A percentile compares a stretch with the other conserved stretches of the same genome.
Conservation (phyloP, 2,888 invertebrate species). For the Neoascia interrupta region DNA sequence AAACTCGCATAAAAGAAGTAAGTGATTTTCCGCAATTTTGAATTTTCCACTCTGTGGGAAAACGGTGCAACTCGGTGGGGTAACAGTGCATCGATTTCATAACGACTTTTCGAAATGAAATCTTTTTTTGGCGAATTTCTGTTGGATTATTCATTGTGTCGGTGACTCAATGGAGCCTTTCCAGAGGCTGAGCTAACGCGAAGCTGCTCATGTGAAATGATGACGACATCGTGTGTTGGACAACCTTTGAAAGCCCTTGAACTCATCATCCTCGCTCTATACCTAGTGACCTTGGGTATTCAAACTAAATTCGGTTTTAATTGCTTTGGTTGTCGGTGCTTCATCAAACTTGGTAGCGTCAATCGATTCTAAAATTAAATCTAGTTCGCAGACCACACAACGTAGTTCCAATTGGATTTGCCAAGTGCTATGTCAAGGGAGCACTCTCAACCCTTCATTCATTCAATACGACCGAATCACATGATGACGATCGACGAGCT, state of each 20-base stretch:
- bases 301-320: background rate
- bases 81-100: background rate
- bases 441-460: background rate
- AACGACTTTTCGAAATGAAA: too few relatives aligned
- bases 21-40: slow-evolving; percentile 20
- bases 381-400: background rate
- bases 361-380: background rate
- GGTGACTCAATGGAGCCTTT: background rate
- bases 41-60: background rate
- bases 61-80: slow-evolving; percentile 2
- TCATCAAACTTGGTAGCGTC: background rate
- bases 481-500: slow-evolving; percentile 14
- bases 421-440: background rate
- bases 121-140: too few relatives aligned
- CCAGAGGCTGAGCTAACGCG: background rate
- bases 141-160: background rate
- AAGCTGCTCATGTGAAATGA: slow-evolving; percentile 2
- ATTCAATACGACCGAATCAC: too few relatives aligned
- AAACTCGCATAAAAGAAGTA: slow-evolving; percentile 47
- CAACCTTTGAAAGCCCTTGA: slow-evolving; percentile 43
- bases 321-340: background rate
- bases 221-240: slow-evolving; percentile 1
- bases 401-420: background rate
- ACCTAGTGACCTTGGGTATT: background rate
- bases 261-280: slow-evolving; percentile 3